A percentile compares a stretch with the other conserved stretches of the same genome.
These are phyloP conservation scores for Conopomorpha cramerella DNA, from an alignment of 1,140 invertebrate species.

Conservation along the genomic window DNA sequence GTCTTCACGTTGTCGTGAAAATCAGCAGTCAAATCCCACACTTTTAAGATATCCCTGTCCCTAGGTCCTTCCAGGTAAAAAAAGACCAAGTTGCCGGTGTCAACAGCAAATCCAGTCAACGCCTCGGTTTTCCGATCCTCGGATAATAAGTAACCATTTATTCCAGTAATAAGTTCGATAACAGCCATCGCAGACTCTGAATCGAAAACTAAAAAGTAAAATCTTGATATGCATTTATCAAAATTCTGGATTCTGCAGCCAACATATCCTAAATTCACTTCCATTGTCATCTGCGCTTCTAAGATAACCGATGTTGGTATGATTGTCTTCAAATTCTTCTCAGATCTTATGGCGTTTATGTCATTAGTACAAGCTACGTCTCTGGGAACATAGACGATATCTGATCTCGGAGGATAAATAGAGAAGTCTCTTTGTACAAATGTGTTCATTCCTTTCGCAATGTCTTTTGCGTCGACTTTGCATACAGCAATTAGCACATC, in stretches of 20 bases:
- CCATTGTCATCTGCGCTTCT: no score
- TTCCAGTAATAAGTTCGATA: conserved; percentile 17
- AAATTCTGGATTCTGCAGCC: no score
- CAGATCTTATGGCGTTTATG: conserved; percentile 23
- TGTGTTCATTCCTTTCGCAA: conserved; percentile 24
- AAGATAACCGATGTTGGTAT: no score
- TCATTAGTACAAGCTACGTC: conserved; percentile 29
- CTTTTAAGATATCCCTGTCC: conserved; percentile 23
- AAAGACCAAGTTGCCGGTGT: conserved; percentile 21
- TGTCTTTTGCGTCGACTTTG: conserved; percentile 25
- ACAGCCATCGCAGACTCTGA: conserved; percentile 11
- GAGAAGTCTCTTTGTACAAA: conserved; percentile 29
- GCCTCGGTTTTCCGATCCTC: conserved; percentile 9
- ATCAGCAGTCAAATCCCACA: conserved; percentile 28
- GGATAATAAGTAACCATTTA: conserved; percentile 17
- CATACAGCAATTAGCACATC: conserved; percentile 30
- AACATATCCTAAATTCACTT: no score
- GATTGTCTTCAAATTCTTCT: no score
- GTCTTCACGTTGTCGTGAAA: conserved; percentile 23
- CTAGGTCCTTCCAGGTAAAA: conserved; percentile 33
- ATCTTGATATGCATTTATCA: no score
- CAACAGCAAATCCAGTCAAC: conserved; percentile 36
- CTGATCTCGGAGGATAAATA: conserved; percentile 21
- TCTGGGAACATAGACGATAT: conserved; percentile 9
- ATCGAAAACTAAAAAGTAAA: conserved; percentile 21